Conservation (phyloP, 2,797 vertebrate species). For the Lithobates pipiens region DNA sequence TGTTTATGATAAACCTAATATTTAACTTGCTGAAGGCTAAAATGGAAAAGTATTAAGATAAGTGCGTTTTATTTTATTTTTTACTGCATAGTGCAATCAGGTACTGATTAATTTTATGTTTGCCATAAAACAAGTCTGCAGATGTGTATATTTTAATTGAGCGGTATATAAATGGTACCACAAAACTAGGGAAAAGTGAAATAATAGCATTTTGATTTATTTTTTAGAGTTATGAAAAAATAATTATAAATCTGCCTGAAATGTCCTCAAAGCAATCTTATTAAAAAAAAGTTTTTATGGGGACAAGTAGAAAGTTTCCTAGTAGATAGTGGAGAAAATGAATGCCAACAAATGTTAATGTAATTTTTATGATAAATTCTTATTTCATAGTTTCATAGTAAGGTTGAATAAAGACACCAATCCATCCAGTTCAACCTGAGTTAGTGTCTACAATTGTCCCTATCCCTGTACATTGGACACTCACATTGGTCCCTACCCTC, state of each 20-base stretch:
- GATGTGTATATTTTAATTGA: slow-evolving; percentile 45
- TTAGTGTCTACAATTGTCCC: too few species aligned
- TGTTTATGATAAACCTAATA: slow-evolving; percentile 24
- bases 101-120: slow-evolving; percentile 49
- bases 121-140: slow-evolving; percentile 46
- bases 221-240: not conserved
- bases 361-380: too few species aligned
- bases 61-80: slow-evolving; percentile 35
- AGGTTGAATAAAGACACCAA: too few species aligned
- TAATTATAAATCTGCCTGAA: not conserved
- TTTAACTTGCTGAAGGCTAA: slow-evolving; percentile 32
- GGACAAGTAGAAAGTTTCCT: too few species aligned
- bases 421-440: too few species aligned
- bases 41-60: slow-evolving; percentile 37
- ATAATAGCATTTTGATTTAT: not conserved
- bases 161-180: slow-evolving; percentile 11
- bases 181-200: slow-evolving; percentile 9
- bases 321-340: too few species aligned
- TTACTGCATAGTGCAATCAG: slow-evolving; percentile 47
- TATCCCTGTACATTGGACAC: too few species aligned
- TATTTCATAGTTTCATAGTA: too few species aligned
- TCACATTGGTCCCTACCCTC: too few species aligned
- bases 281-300: too few species aligned
- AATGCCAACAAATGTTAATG: too few species aligned
- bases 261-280: not conserved